Base-by-base conservation (phyloP, 2,888 invertebrate species). In the Drosophila prostipennis region DNA sequence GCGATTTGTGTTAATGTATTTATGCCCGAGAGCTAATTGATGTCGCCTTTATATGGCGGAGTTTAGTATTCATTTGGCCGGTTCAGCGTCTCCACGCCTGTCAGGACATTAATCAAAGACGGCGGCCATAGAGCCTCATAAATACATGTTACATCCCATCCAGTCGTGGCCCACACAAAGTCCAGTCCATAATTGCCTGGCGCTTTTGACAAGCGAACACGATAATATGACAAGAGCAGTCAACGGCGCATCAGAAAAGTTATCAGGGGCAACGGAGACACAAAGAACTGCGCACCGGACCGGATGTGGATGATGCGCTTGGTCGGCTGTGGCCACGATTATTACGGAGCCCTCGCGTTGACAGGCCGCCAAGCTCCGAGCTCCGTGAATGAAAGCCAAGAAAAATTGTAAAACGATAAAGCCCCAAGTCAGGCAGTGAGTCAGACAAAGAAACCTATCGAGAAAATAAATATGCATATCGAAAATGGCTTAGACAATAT, bases 141-240 rank as follows among this genome's bases (percentile, higher is more conserved):
- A 87, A 85, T 87, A 77, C 58, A 68, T 60, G 61, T 71, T 65
- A 52, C 72, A 58, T 61, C 57, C 43, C 72, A 58, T 59, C 57
- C 43, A 56, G 36, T 65, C 51, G 34, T 60, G 52, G 79, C 82
- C 86, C 81, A 82, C 85, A 61, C 67, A 76, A 70, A 70, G 72
- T 57, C 43, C 56, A 59, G 55, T 72, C 70, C 73, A 70, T 71
- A 74, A 64, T 67, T 72, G 65, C 53, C 69, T 56, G 71, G 77
- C 73, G 76, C 77, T 78, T 86, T 77, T 80, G 89, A 86, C 86
- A 86, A 70, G 81, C 72, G 55, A 85, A 84, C 78, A 78, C 72
- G 87, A 87, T 89, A 77, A 87, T 89, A 86, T 88, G 89, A 89
- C 88, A 88, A 68, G 85, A 76, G 78, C 67, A 87, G 77, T 86